Evolutionary conservation across 2,113 vertebrate species (phyloP), one percentile per base, ranked within the genome.

Genomic region (Tetrao urogallus): DNA sequence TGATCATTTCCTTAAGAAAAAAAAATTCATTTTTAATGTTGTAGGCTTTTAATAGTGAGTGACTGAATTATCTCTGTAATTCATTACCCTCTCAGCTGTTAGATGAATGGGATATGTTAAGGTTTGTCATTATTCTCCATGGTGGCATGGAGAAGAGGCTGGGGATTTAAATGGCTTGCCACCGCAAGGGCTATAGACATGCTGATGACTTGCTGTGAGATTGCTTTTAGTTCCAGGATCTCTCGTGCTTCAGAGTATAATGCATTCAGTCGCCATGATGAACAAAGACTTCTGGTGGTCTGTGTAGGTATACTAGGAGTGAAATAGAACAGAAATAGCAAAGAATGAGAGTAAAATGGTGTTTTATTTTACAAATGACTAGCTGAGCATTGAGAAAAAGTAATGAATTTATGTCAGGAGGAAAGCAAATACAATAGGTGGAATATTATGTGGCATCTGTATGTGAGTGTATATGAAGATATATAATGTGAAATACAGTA

Each of bases 101-200:
- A 81, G 94, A 92, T 96, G 95, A 97, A 96, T 95, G 93, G 90
- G 91, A 63, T 95, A 65, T 91, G 93, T 96, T 97, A 88, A 89
- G 85, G 80, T 92, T 92, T 97, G 88, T 94, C 95, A 91, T 97
- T 97, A 96, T 93, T 96, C 92, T 97, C 93, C 75, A n/a, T 69
- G 92, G 94, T 81, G 64, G 74, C 82, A 72, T 45, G 72, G 76
- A 96, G 89, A 96, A 66, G 88, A 96, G 83, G 70, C 63, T 95
- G 82, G 75, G 69, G 96, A 93, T 96, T 93, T 96, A 94, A 97
- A 96, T 97, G 10, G 18, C 90, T 83, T 96, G 94, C 92, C 83
- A 22, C 82, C 73, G 43, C 95, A 95, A 84, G 84, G 88, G 95
- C 95, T 92, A 69, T 21, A 67, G 69, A 47, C 71, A 50, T 82